Evolutionary conservation across 2,113 vertebrate genomes (phyloP).

Genomic region (Paradoxurus hermaphroditus): DNA sequence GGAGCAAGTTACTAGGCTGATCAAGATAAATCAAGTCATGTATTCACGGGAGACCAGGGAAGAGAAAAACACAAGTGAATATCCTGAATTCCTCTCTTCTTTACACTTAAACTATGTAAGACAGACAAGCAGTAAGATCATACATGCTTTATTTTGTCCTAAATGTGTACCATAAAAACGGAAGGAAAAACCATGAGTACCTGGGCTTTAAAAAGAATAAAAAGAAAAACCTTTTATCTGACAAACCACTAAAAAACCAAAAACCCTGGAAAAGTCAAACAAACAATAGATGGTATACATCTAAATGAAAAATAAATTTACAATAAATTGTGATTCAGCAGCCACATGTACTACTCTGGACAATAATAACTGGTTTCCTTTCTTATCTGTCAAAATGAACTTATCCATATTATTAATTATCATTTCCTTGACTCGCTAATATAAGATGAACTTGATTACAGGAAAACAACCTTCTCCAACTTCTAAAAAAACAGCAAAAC

Average conservation of each 20-base stretch:
- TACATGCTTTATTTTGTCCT: not conserved
- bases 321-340: not conserved
- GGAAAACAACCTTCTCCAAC: not conserved
- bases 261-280: not conserved
- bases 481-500: not conserved
- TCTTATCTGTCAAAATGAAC: slow-evolving; percentile 18
- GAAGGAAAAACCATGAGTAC: not conserved
- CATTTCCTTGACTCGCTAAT: not conserved
- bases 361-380: not conserved
- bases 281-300: not conserved
- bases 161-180: not conserved
- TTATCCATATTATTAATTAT: slow-evolving; percentile 7
- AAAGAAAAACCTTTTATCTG: not conserved
- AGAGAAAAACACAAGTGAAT: slow-evolving; percentile 42
- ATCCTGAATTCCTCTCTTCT: slow-evolving; percentile 8
- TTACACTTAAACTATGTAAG: not conserved
- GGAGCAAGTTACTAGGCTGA: slow-evolving; percentile 77
- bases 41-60: slow-evolving; percentile 56
- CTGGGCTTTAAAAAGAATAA: not conserved
- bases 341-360: not conserved
- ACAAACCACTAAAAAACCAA: slow-evolving; percentile 12
- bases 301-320: slow-evolving; percentile 20
- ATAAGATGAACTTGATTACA: not conserved
- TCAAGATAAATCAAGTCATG: slow-evolving; percentile 79
- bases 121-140: not conserved